Evolutionary conservation across 2,113 vertebrate species (phyloP), one percentile per base, ranked within the genome.

Genomic region (Chaetodon trifascialis): DNA sequence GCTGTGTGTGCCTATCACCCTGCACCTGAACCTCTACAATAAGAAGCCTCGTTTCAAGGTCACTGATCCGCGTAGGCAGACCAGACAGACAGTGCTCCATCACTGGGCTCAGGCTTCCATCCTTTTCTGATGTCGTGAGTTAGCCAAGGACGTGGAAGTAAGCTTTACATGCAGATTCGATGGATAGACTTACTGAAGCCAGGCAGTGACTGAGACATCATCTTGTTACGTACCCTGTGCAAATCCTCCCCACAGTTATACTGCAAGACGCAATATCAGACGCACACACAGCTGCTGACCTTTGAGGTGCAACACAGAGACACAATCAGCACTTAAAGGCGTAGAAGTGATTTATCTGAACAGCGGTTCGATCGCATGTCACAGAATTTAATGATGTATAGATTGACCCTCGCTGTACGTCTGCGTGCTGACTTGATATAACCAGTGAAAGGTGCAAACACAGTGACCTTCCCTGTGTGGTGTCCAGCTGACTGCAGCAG

Each of bases 401-500:
- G 1, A 63, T 40, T 46, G 46, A 19, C 62, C 34, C 25, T 23
- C n/a, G 19, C 44, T 66, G 73, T 58, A n/a, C 7, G 49, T 76
- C 63, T 77, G 65, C 79, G 66, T 76, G 52, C 78, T 81, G 73
- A 86, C 52, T 51, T 74, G 54, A 79, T 83, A 12, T 5, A 75
- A 72, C 14, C 65, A 73, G 40, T 58, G 23, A 78, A 89, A 77
- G 66, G 54, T 71, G 44, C 46, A 23, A 59, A 63, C 47, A 21
- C 63, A 44, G 54, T 91, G 92, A 90, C 92, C 92, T 91, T 92
- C 70, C 69, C 58, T 58, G 75, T 68, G 23, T 72, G 44, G 49
- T 52, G 70, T 91, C 82, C 52, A 76, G 88, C 90, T 93, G 89
- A 91, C 90, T 91, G 91, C 89, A 88, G 92, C 84, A 88, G 42